phyloP scores from a whole-genome alignment of 2,113 vertebrate genomes.

The Melanocharis versteri region DNA sequence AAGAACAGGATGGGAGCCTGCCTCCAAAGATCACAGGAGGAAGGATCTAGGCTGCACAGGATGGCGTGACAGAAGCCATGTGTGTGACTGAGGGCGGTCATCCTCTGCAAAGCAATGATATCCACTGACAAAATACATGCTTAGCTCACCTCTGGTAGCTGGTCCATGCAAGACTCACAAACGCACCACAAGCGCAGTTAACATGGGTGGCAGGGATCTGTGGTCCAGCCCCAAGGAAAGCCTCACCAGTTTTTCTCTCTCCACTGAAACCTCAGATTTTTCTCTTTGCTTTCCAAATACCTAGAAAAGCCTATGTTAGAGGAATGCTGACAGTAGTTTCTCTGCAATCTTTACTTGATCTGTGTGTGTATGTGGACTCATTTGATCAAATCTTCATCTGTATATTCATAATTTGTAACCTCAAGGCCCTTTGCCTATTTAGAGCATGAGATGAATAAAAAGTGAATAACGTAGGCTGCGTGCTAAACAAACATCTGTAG shows the following conservation, averaged over 20 bases:
- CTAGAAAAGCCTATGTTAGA: neutral
- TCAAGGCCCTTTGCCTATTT: neutral
- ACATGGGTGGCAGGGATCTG: neutral
- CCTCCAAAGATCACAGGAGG: neutral
- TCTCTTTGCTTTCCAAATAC: neutral
- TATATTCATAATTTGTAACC: neutral
- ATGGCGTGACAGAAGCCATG: neutral
- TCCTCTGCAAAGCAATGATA: neutral
- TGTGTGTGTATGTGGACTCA: too few relatives aligned
- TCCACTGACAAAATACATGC: neutral
- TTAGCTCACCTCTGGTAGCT: neutral
- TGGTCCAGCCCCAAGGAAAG: neutral
- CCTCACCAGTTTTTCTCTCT: neutral
- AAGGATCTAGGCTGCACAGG: neutral
- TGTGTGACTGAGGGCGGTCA: neutral
- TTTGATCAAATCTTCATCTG: neutral
- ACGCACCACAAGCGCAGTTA: neutral
- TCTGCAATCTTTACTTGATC: neutral
- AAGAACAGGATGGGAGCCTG: neutral
- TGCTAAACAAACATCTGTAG: neutral
- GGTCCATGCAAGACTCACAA: neutral
- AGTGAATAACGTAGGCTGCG: fast-evolving
- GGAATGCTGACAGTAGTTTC: neutral
- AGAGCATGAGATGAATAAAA: fast-evolving
- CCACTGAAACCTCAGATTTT: neutral